Percentiles rank a stretch among this genome's conserved stretches.
Conservation (phyloP, 2,113 vertebrate species). For the Thryonomys swinderianus region DNA sequence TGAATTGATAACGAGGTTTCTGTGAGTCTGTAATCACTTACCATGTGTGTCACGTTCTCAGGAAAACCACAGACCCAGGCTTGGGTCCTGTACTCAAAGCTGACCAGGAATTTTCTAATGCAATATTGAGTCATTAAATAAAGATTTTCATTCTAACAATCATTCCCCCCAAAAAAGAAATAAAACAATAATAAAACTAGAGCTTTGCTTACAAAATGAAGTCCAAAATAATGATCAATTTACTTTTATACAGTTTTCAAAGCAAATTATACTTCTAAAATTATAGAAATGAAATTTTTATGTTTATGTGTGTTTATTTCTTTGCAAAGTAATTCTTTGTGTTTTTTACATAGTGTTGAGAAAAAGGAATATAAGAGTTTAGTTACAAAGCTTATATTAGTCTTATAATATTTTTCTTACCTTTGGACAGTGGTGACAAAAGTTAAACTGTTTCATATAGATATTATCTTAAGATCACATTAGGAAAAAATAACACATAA, state of each 20-base stretch:
- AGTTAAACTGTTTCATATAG: background rate
- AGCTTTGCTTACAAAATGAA: background rate
- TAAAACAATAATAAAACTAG: background rate
- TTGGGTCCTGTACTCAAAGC: background rate
- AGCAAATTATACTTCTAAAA: constrained; percentile 11
- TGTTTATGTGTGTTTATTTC: background rate
- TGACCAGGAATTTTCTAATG: constrained; percentile 19
- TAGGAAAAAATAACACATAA: background rate
- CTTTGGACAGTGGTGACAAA: background rate
- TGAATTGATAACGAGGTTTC: constrained; percentile 26
- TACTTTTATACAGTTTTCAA: constrained; percentile 10
- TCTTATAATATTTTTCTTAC: background rate
- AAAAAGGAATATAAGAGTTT: background rate
- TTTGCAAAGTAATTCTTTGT: background rate
- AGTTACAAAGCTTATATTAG: background rate
- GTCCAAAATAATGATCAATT: background rate
- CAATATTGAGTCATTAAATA: constrained; percentile 57
- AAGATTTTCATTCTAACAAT: background rate
- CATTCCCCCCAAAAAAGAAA: background rate
- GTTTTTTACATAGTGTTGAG: constrained; percentile 27
- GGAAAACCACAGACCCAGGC: background rate
- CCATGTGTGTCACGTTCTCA: constrained; percentile 1
- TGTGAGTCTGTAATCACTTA: constrained; percentile 31
- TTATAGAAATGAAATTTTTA: background rate
- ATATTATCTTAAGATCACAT: background rate